Evolutionary conservation across 2,797 vertebrate genomes (phyloP).

Genomic region (Cottoperca gobio): DNA sequence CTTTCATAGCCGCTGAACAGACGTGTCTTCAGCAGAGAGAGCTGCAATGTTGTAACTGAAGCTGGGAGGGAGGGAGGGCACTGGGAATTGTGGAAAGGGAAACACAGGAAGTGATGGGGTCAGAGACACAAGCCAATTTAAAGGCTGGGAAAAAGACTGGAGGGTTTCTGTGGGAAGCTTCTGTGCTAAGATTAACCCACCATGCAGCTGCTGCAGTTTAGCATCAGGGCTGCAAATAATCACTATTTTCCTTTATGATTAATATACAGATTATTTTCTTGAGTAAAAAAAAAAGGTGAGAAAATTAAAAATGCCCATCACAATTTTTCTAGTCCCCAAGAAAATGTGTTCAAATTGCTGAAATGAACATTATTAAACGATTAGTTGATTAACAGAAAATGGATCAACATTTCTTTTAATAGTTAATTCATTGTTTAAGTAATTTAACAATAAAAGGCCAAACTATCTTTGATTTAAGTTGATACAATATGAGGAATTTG

Average conservation of each 20-base stretch:
- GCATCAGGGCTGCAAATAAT: background rate
- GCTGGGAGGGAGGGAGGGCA: background rate
- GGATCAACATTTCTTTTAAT: background rate
- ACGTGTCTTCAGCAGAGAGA: slow-evolving; percentile 23
- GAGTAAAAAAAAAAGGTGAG: background rate
- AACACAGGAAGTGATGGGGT: slow-evolving; percentile 60
- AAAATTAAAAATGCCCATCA: background rate
- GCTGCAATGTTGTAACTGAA: slow-evolving; percentile 1
- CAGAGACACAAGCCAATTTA: slow-evolving; percentile 19
- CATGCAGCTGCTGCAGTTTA: background rate
- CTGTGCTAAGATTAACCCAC: slow-evolving; percentile 15
- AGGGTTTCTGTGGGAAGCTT: slow-evolving; percentile 38
- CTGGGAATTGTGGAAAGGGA: slow-evolving; percentile 51
- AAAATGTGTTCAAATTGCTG: background rate
- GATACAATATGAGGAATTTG: background rate
- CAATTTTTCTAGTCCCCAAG: background rate
- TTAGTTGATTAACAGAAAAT: too few species aligned
- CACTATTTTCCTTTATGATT: background rate
- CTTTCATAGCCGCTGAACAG: slow-evolving; percentile 54
- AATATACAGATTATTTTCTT: background rate
- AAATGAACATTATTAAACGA: background rate
- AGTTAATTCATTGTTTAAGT: background rate
- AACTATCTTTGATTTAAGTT: background rate
- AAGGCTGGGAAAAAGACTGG: slow-evolving; percentile 16
- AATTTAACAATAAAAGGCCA: background rate